A percentile compares a stretch with the other conserved stretches of the same genome.
These are phyloP conservation scores for Mormyrops boulengeri DNA, from an alignment of 2,797 vertebrate genomes.

Conservation along the genomic window DNA sequence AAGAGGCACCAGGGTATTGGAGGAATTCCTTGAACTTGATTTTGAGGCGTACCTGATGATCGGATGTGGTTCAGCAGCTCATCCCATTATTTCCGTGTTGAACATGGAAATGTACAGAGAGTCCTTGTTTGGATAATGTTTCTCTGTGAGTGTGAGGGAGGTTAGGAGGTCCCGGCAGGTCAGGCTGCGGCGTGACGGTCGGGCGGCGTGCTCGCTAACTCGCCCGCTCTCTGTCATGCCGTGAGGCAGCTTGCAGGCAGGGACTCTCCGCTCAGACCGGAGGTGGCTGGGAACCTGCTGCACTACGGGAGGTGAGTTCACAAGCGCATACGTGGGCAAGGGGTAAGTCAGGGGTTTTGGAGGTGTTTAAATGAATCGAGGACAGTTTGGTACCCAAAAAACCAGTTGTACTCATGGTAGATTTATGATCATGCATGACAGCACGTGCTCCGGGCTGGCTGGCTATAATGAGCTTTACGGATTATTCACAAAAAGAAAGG, in stretches of 20 bases:
- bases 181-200: neutral
- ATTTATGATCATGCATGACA: neutral
- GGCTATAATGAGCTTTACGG: conserved; percentile 19
- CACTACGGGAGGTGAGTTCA: conserved; percentile 88
- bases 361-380: conserved; percentile 15
- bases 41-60: neutral
- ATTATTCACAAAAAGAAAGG: conserved; percentile 9
- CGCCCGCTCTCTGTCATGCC: neutral
- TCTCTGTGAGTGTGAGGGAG: neutral
- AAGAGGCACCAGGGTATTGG: neutral
- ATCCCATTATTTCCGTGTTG: neutral
- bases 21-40: neutral
- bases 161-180: neutral
- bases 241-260: conserved; percentile 81
- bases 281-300: conserved; percentile 89
- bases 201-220: neutral
- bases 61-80: neutral
- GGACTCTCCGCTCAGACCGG: conserved; percentile 88
- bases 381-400: neutral
- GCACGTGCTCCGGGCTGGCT: conserved; percentile 13
- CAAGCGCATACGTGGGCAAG: neutral
- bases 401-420: conserved; percentile 8
- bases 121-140: neutral
- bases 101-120: neutral
- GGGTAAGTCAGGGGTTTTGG: conserved; percentile 24